Conservation (phyloP, 37 sponge, comb jelly and placozoan genomes). For the Petrosia ficiformis region DNA sequence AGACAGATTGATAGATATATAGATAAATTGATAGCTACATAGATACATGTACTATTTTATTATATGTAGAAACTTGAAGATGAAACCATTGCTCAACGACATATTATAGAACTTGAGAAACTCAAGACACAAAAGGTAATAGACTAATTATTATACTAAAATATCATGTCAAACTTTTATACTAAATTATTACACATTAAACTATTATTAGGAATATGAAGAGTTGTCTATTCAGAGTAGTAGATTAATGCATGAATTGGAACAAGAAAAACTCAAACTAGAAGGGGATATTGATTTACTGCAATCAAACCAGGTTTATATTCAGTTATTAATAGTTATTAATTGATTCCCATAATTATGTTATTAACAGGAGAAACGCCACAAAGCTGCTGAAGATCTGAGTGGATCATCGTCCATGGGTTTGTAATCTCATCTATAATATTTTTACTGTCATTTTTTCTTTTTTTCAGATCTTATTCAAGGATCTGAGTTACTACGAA, state of each 20-base stretch:
- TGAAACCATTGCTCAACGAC: slow-evolving; percentile 65
- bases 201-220: slow-evolving; percentile 57
- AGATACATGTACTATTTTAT: background rate
- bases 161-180: too few relatives aligned
- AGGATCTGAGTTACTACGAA: slow-evolving; percentile 60
- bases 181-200: too few relatives aligned
- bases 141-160: background rate
- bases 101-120: slow-evolving; percentile 66
- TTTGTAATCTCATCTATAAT: too few relatives aligned
- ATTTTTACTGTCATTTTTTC: background rate
- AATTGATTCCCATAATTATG: background rate
- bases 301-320: slow-evolving; percentile 7
- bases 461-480: slow-evolving; percentile 12
- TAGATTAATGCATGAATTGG: slow-evolving; percentile 63
- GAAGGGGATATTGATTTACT: slow-evolving; percentile 37
- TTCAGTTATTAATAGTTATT: background rate
- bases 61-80: slow-evolving; percentile 55
- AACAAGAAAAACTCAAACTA: slow-evolving; percentile 69
- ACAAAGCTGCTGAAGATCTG: too few relatives aligned
- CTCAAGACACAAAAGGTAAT: slow-evolving; percentile 50
- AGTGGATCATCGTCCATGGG: too few relatives aligned
- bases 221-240: slow-evolving; percentile 55
- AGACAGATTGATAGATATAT: too few relatives aligned
- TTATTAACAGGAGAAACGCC: background rate
- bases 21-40: too few relatives aligned